Conservation (phyloP, 35 echinoderm and acorn worm genomes). For the Heliocidaris erythrogramma region DNA sequence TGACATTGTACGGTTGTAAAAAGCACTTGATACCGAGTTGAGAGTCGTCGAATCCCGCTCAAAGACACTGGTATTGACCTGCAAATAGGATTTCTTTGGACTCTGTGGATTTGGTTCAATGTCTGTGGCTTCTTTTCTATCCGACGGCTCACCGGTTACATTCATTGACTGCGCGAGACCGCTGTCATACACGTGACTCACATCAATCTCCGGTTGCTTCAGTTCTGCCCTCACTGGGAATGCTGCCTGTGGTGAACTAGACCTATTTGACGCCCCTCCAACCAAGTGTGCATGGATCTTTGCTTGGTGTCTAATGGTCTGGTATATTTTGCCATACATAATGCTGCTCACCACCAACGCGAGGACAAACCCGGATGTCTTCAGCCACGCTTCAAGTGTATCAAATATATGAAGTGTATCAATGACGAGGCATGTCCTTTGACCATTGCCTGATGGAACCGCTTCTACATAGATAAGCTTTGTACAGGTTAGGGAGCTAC, state of each 20-base stretch:
- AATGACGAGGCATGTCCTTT: neutral
- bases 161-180: neutral
- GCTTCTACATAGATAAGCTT: constrained; percentile 30
- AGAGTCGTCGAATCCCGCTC: neutral
- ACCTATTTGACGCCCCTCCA: neutral
- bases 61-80: neutral
- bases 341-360: constrained; percentile 21
- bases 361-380: constrained; percentile 27
- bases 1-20: neutral
- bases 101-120: neutral
- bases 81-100: neutral
- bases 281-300: constrained; percentile 39
- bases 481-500: constrained; percentile 26
- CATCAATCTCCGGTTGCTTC: neutral
- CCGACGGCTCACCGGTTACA: neutral
- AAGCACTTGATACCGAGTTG: neutral
- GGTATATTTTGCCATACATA: constrained; percentile 24
- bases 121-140: neutral
- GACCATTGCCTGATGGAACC: neutral
- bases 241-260: neutral
- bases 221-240: neutral
- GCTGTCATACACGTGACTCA: neutral
- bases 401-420: constrained; percentile 29
- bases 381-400: constrained; percentile 28
- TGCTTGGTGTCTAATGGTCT: constrained; percentile 9